Percentiles rank a stretch among this genome's conserved stretches.
These are phyloP conservation scores for Falco punctatus DNA, from an alignment of 2,113 vertebrate species.

Conservation along the genomic window DNA sequence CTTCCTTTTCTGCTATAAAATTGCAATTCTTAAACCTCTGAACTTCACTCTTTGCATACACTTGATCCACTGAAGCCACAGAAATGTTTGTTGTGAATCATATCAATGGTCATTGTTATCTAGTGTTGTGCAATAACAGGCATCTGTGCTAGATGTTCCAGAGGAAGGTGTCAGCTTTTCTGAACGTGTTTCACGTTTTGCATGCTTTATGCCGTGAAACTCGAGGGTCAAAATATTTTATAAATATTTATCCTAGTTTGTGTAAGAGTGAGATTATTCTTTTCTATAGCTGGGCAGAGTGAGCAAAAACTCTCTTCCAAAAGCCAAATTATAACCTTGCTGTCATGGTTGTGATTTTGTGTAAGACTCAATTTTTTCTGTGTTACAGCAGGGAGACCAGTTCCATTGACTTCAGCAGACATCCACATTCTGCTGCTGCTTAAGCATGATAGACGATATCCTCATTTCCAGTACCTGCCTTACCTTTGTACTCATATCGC, in stretches of 20 bases:
- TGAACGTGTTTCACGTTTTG: background rate
- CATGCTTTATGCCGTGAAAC: background rate
- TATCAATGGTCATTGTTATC: background rate
- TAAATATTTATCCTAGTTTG: slow-evolving; percentile 35
- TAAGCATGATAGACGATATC: background rate
- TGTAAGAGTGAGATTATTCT: slow-evolving; percentile 3
- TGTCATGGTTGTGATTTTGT: background rate
- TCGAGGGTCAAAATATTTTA: background rate
- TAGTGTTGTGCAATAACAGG: background rate
- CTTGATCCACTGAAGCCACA: background rate
- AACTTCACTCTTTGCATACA: background rate
- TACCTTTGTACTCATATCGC: background rate
- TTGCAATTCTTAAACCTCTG: background rate
- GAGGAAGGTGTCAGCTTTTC: background rate
- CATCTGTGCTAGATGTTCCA: background rate
- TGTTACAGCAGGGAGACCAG: background rate
- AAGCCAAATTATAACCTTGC: background rate
- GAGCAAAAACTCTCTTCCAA: background rate
- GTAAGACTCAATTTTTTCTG: background rate
- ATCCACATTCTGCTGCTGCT: background rate
- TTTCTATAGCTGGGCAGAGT: background rate
- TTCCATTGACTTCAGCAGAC: background rate
- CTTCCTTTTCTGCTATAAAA: background rate
- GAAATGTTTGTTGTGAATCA: background rate
- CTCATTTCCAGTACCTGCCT: background rate